A percentile compares a stretch with the other conserved stretches of the same genome.
Evolutionary conservation across 2,888 invertebrate species (phyloP).

Genomic region (Lithophane semibrunnea): DNA sequence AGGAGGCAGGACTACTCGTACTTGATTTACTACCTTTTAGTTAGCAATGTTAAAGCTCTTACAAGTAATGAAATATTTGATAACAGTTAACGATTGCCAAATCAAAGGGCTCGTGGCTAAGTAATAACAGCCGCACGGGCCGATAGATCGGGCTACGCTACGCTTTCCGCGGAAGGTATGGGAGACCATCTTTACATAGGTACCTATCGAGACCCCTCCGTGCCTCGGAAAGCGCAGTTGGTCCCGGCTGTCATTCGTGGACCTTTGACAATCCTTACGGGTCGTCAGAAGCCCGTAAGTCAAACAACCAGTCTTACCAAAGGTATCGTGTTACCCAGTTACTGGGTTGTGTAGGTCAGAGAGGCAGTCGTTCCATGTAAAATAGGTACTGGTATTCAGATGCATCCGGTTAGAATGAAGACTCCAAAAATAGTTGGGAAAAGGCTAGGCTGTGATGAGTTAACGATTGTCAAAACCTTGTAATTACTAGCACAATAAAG

Average conservation of each 20-base stretch:
- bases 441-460: neutral
- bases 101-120: neutral
- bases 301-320: neutral
- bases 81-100: neutral
- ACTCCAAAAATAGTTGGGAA: neutral
- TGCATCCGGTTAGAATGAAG: neutral
- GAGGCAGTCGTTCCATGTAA: neutral
- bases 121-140: too few relatives aligned
- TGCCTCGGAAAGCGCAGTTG: neutral
- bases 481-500: neutral
- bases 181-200: neutral
- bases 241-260: neutral
- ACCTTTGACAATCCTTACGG: neutral
- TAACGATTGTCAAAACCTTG: neutral
- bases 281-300: neutral
- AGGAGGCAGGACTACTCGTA: constrained; percentile 40
- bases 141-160: neutral
- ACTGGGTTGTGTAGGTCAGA: neutral
- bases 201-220: too few relatives aligned
- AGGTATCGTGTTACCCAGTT: neutral
- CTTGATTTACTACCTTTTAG: constrained; percentile 36
- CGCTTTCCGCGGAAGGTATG: neutral
- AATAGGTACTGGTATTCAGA: neutral
- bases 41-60: neutral
- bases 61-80: neutral